Conservation (phyloP, 2,797 vertebrate species). For the Sebastes steindachneri region DNA sequence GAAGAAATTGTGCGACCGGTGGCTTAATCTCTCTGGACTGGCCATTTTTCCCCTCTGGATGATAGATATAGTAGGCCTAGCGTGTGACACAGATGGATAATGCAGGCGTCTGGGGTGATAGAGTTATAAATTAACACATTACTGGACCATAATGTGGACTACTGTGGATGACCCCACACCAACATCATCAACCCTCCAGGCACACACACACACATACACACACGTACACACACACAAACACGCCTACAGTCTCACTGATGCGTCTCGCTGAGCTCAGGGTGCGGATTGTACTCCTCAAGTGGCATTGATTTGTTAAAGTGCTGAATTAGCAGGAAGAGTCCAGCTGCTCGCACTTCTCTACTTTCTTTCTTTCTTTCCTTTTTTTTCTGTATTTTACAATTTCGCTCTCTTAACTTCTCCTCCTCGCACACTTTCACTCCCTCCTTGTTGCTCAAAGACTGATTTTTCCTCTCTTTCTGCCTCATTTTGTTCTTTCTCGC, state of each 20-base stretch:
- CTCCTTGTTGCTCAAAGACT: background rate
- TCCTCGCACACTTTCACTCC: background rate
- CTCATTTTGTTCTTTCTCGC: conserved; percentile 6
- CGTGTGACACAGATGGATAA: conserved; percentile 97
- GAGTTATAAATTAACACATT: conserved; percentile 99
- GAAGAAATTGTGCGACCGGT: conserved; percentile 61
- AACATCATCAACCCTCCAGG: conserved; percentile 64
- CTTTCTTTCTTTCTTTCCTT: conserved; percentile 25
- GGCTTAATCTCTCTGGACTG: conserved; percentile 69
- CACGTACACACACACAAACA: conserved; percentile 37
- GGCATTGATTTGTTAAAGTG: conserved; percentile 99
- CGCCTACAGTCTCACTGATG: conserved; percentile 81
- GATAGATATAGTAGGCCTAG: conserved; percentile 94
- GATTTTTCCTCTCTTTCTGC: conserved; percentile 15
- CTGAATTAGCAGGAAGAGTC: conserved; percentile 96
- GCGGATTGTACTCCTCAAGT: conserved; percentile 95
- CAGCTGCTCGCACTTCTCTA: conserved; percentile 86
- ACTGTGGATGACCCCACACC: conserved; percentile 84
- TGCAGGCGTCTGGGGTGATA: conserved; percentile 90
- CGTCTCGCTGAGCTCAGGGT: conserved; percentile 91
- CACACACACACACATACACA: conserved; percentile 15
- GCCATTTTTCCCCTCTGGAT: conserved; percentile 79
- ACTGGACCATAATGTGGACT: conserved; percentile 95
- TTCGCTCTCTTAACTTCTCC: conserved; percentile 38
- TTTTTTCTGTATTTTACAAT: conserved; percentile 69